phyloP scores from a whole-genome alignment of 2,888 invertebrate species.

The Allacma fusca region DNA sequence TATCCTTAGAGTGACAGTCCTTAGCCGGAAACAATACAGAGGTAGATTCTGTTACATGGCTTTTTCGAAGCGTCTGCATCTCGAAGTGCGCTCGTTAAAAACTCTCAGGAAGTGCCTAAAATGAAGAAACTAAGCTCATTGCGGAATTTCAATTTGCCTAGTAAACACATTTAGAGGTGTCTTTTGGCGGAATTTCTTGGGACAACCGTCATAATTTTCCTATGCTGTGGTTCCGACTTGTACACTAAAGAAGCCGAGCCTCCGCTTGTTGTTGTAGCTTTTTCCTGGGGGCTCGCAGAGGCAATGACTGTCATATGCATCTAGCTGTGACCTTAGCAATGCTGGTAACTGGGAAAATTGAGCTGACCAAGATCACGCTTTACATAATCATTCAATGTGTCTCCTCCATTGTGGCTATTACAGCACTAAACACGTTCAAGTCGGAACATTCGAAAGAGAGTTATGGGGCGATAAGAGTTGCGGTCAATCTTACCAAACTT shows the following conservation, averaged over 20 bases:
- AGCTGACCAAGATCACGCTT: constrained; percentile 64
- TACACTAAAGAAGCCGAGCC: constrained; percentile 64
- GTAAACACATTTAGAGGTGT: constrained; percentile 76
- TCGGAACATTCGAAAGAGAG: constrained; percentile 61
- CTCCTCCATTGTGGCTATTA: constrained; percentile 73
- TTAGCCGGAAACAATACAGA: too few species aligned
- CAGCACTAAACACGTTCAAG: constrained; percentile 72
- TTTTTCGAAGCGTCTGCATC: too few species aligned
- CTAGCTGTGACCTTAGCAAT: constrained; percentile 64
- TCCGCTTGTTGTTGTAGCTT: constrained; percentile 70
- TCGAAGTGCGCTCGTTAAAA: too few species aligned
- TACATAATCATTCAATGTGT: constrained; percentile 66
- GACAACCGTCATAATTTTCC: constrained; percentile 82
- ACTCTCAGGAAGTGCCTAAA: constrained; percentile 51
- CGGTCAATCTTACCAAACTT: constrained; percentile 62
- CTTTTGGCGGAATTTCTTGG: constrained; percentile 87
- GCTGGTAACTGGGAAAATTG: constrained; percentile 65
- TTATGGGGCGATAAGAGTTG: constrained; percentile 63
- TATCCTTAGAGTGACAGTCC: too few species aligned
- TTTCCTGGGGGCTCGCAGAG: constrained; percentile 84
- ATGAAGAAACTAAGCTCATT: constrained; percentile 56
- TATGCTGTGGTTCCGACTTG: constrained; percentile 83
- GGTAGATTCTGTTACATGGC: too few species aligned
- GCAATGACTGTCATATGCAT: constrained; percentile 66
- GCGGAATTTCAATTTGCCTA: constrained; percentile 48